Evolutionary conservation across 2,113 vertebrate species (phyloP).

Genomic region (Cavia aperea): DNA sequence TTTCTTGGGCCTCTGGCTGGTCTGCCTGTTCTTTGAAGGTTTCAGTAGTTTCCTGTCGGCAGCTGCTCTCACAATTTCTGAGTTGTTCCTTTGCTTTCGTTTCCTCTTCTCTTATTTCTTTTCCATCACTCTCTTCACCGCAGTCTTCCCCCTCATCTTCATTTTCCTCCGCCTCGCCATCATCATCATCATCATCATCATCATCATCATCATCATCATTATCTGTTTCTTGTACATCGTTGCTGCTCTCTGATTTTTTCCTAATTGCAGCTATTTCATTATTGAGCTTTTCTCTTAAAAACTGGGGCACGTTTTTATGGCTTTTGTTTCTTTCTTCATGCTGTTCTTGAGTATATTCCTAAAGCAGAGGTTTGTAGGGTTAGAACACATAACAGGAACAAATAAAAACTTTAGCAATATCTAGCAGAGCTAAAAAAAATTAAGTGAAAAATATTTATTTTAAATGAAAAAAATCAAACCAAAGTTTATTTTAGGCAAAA

Average conservation of each 20-base stretch:
- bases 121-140: background rate
- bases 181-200: conserved; percentile 32
- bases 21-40: conserved; percentile 37
- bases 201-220: conserved; percentile 47
- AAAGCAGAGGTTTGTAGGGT: conserved; percentile 54
- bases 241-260: background rate
- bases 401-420: background rate
- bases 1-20: conserved; percentile 69
- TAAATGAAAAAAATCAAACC: background rate
- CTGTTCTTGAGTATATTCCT: conserved; percentile 64
- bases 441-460: background rate
- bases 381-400: background rate
- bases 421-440: background rate
- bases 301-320: conserved; percentile 62
- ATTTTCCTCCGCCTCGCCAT: conserved; percentile 60
- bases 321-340: conserved; percentile 50
- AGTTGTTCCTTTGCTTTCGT: conserved; percentile 11
- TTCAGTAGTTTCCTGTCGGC: background rate
- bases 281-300: conserved; percentile 67
- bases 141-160: conserved; percentile 29
- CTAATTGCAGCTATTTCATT: conserved; percentile 27
- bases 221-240: conserved; percentile 34
- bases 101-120: conserved; percentile 55
- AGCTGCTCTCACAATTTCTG: background rate
- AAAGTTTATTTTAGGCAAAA: background rate